Evolutionary conservation across 2,113 vertebrate species (phyloP), one percentile per base, ranked within the genome.

Genomic region (Morone saxatilis): DNA sequence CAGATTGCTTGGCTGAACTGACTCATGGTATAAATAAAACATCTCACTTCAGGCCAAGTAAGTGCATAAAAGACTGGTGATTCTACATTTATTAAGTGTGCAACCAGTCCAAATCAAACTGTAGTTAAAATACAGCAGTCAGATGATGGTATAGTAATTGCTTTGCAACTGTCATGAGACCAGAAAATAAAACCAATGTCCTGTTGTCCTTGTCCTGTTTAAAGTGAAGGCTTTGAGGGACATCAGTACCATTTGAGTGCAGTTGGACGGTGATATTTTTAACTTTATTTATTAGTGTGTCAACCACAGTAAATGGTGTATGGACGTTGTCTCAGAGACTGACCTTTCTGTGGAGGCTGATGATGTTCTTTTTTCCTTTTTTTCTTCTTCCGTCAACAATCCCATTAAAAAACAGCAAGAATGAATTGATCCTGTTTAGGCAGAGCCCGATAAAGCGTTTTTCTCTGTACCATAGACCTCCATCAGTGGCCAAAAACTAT

Each of bases 1-100:
- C 68, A 69, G 70, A 74, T 40, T 57, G 22, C 50, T 82, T 75
- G 78, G 81, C 81, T 72, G n/a, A 78, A 83, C 38, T 1, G 1
- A 60, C 45, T 3, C 12, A 16, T n/a, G 67, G 14, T 71, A 82
- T 86, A 84, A 91, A 91, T 90, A 89, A 91, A 89, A 76, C 53
- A 87, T 79, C 61, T 74, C 20, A 62, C 72, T 83, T 45, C 41
- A 41, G 66, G 70, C 68, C 60, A 78, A 73, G 8, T 56, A 20
- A 78, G 71, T 56, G 31, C 48, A 71, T 22, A 40, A 40, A 74
- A 71, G 36, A 54, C 43, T 40, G 20, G 11, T 38, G 65, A 62
- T 65, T 68, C n/a, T 36, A 43, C 53, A 72, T 48, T 25, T 43
- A 54, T 25, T 80, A 74, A 41, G 60, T 47, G 8, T 57, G 0